Conservation (phyloP, 2,797 vertebrate species). For the Gymnocypris eckloni region DNA sequence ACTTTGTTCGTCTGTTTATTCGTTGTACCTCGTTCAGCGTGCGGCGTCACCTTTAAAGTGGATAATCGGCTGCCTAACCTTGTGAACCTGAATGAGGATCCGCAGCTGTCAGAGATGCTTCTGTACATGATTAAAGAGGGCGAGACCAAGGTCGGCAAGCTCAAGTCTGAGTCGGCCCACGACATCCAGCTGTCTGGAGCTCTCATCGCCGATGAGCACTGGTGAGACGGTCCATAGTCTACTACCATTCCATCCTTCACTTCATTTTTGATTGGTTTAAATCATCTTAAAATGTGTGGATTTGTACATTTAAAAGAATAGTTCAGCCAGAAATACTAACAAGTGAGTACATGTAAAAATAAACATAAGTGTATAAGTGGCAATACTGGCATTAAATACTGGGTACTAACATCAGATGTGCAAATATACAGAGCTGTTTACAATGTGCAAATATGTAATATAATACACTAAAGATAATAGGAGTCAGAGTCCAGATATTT, state of each 20-base stretch:
- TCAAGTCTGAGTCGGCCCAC: conserved; percentile 77
- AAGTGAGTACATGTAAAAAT: no score
- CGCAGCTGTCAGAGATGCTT: conserved; percentile 96
- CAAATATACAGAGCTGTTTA: no score
- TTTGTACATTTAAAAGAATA: not conserved
- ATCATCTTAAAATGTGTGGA: not conserved
- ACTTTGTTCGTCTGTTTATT: not conserved
- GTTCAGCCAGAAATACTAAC: not conserved
- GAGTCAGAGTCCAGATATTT: no score
- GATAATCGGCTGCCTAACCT: conserved; percentile 93
- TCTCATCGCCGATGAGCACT: conserved; percentile 92
- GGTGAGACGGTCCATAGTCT: conserved; percentile 75
- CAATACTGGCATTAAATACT: no score
- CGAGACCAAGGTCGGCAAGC: conserved; percentile 89
- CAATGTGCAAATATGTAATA: no score
- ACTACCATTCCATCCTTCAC: conserved; percentile 12
- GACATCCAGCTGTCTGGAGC: conserved; percentile 93
- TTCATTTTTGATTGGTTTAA: not conserved
- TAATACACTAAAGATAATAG: no score
- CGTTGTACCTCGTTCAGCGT: conserved; percentile 77
- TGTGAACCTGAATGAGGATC: conserved; percentile 96
- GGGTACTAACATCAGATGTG: no score
- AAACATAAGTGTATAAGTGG: no score
- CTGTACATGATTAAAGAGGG: conserved; percentile 97
- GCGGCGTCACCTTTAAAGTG: conserved; percentile 91